phyloP scores from a whole-genome alignment of 2,797 vertebrate species.

The Parauchenoglanis punctatus region DNA sequence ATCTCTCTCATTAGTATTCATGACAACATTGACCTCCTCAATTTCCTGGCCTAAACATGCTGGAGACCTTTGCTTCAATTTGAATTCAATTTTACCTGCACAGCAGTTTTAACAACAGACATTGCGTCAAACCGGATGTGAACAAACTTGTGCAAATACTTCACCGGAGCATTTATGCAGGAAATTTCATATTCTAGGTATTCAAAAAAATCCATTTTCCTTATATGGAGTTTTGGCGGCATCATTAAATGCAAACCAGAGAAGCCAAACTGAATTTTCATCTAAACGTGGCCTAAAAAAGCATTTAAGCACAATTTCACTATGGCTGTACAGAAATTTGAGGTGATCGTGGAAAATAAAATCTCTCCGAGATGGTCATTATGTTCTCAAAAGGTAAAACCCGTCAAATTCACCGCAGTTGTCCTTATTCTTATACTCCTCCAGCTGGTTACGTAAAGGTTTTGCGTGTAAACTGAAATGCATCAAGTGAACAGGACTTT shows the following conservation, averaged over 20 bases:
- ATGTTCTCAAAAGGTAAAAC: no score
- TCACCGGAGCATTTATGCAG: not conserved
- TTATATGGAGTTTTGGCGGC: not conserved
- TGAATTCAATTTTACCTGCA: not conserved
- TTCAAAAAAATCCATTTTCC: not conserved
- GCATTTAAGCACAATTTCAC: not conserved
- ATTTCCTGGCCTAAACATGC: not conserved
- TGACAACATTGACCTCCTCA: not conserved
- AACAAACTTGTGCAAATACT: not conserved
- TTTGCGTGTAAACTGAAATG: not conserved
- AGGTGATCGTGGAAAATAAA: not conserved
- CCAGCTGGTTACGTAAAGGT: not conserved
- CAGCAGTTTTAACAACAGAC: not conserved
- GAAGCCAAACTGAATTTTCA: not conserved
- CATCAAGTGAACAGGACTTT: not conserved
- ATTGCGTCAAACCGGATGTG: no score
- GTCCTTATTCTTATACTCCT: not conserved
- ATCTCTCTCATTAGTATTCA: not conserved
- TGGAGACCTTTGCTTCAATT: not conserved
- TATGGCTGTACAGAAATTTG: not conserved
- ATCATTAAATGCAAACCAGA: not conserved
- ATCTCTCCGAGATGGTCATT: not conserved
- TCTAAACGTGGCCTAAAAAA: not conserved
- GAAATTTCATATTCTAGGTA: not conserved
- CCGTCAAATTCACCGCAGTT: not conserved